Evolutionary conservation across 2,888 invertebrate species (phyloP), one percentile per base, ranked within the genome.

Genomic region (Scaptodrosophila latifasciaeformis): DNA sequence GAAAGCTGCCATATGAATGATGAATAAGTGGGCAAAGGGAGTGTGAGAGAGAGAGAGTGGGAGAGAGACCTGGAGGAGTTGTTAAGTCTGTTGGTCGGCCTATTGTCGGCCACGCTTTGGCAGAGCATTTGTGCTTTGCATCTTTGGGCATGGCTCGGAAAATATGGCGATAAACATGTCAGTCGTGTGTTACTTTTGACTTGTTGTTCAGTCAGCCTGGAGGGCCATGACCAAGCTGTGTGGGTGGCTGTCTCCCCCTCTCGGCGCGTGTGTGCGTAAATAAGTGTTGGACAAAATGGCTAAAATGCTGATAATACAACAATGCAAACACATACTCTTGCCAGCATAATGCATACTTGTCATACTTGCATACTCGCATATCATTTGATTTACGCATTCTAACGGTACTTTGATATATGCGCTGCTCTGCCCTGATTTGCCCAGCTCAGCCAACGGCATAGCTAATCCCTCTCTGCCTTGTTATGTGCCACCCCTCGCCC

Each of bases 91-190:
- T n/a, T n/a, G n/a, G n/a, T 70, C 61, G 70, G 67, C 62, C 56
- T 75, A 67, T 75, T 74, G 71, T 71, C 75, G 75, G 62, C 71
- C n/a, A n/a, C 57, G 71, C 64, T 61, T 65, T 67, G 61, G 6
- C 65, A 50, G 49, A 62, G 67, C 65, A 71, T 75, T 72, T 75
- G 75, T 72, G 76, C 59, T 66, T 63, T 65, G 62, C 59, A 65
- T 72, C 72, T 72, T 72, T 75, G 72, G 72, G 67, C 76, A 69
- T 75, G 71, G 75, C 71, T 69, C 58, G 69, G 62, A 75, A 67
- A 75, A 72, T 75, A 75, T 75, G 76, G 71, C 71, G 71, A 72
- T 72, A 72, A 72, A 75, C 76, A 72, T 75, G 76, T 75, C 76
- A 65, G 57, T 66, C 65, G 55, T 60, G 54, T 59, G 56, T 55